Percentiles rank a stretch among this genome's conserved stretches.
Conservation (phyloP, 1,140 invertebrate genomes). For the Drosophila varians region DNA sequence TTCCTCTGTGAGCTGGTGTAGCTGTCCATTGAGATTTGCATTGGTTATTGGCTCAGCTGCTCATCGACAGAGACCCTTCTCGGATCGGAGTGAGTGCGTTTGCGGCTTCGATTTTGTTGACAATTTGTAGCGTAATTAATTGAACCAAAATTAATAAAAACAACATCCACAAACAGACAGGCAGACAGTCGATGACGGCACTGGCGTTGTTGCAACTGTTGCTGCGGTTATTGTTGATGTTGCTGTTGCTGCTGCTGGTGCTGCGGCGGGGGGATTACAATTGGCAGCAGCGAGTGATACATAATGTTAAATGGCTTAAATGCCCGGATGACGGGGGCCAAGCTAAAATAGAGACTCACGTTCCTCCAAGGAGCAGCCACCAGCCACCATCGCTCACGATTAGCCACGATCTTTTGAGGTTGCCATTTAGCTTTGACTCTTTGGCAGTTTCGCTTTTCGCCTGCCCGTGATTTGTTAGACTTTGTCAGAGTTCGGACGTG, state of each 20-base stretch:
- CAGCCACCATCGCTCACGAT: constrained; percentile 72
- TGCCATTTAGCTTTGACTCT: constrained; percentile 56
- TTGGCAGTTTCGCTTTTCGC: constrained; percentile 59
- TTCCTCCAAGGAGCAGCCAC: constrained; percentile 51
- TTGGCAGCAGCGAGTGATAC: constrained; percentile 64
- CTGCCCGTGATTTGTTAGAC: constrained; percentile 71
- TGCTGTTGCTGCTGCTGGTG: constrained; percentile 1
- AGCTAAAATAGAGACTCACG: constrained; percentile 59
- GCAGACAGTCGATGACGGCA: constrained; percentile 58
- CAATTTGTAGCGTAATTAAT: constrained; percentile 79
- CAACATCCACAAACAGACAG: constrained; percentile 31
- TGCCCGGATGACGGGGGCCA: constrained; percentile 49
- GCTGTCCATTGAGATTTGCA: constrained; percentile 70
- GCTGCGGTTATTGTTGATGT: constrained; percentile 18
- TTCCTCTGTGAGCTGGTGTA: constrained; percentile 23
- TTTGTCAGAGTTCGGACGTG: constrained; percentile 55
- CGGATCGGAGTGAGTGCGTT: too few relatives aligned
- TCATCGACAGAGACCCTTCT: constrained; percentile 22
- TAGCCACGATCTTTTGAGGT: constrained; percentile 47
- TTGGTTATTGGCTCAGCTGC: constrained; percentile 66
- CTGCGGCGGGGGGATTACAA: constrained; percentile 55
- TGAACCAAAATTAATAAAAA: constrained; percentile 76
- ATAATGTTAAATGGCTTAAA: constrained; percentile 75
- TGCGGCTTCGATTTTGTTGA: constrained; percentile 71
- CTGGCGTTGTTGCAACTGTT: constrained; percentile 6